These are phyloP conservation scores for Hylomyscus alleni DNA, from an alignment of 2,797 vertebrate species.

Conservation along the genomic window DNA sequence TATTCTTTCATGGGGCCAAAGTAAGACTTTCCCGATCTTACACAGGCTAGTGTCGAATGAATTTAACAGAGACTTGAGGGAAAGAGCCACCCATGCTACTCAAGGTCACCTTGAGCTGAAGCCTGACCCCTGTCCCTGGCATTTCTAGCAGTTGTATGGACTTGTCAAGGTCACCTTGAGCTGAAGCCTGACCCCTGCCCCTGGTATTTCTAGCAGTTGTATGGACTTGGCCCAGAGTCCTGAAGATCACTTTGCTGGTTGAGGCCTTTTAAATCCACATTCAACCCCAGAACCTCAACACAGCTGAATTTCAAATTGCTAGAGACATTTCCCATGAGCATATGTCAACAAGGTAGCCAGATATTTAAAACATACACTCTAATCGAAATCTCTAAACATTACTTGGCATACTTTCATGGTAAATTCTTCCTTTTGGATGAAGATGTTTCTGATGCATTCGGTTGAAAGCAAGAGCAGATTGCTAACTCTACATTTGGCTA, in stretches of 20 bases:
- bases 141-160: conserved; percentile 37
- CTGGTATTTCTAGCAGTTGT: conserved; percentile 10
- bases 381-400: conserved; percentile 17
- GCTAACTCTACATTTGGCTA: conserved; percentile 51
- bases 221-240: conserved; percentile 29
- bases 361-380: conserved; percentile 47
- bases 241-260: conserved; percentile 52
- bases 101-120: conserved; percentile 49
- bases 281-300: conserved; percentile 32
- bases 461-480: conserved; percentile 65
- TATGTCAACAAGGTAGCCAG: conserved; percentile 47
- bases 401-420: conserved; percentile 65
- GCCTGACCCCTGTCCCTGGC: neutral
- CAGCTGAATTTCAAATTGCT: conserved; percentile 52
- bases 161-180: conserved; percentile 29
- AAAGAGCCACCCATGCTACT: neutral
- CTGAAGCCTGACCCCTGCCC: neutral
- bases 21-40: neutral
- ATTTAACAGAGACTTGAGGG: neutral
- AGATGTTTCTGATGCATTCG: conserved; percentile 15
- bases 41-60: neutral
- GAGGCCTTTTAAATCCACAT: conserved; percentile 8
- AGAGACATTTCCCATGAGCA: conserved; percentile 10
- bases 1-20: neutral
- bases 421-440: conserved; percentile 64